Percentiles rank a stretch among this genome's conserved stretches.
phyloP scores from a whole-genome alignment of 2,888 invertebrate species.

The Cheiracanthium punctorium region DNA sequence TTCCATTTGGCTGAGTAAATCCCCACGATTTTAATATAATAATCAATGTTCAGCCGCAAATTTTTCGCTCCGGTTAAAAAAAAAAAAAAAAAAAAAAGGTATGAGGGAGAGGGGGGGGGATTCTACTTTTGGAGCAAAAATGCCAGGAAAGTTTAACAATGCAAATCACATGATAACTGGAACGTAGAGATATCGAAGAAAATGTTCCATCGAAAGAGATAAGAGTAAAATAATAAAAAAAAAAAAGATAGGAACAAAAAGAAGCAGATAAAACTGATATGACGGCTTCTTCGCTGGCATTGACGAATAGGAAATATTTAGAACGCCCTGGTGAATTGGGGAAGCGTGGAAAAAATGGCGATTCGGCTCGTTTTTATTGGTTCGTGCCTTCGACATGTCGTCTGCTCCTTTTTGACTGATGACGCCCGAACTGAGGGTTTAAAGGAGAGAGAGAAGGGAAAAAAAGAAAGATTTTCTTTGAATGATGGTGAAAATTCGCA shows the following conservation, averaged over 20 bases:
- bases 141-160: slow-evolving; percentile 15
- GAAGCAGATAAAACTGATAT: slow-evolving; percentile 51
- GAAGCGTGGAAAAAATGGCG: slow-evolving; percentile 33
- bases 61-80: not conserved
- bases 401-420: slow-evolving; percentile 66
- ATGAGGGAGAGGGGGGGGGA: not conserved
- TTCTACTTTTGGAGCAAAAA: not conserved
- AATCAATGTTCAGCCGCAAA: not conserved
- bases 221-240: not conserved
- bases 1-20: not conserved
- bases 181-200: slow-evolving; percentile 12
- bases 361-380: slow-evolving; percentile 62
- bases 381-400: slow-evolving; percentile 66
- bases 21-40: not conserved
- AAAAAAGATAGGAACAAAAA: not conserved
- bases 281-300: slow-evolving; percentile 56
- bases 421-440: slow-evolving; percentile 49
- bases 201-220: slow-evolving; percentile 29
- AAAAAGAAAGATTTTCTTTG: too few species aligned
- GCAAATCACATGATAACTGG: slow-evolving; percentile 20
- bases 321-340: slow-evolving; percentile 68
- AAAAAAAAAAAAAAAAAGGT: not conserved
- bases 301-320: slow-evolving; percentile 71
- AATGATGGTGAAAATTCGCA: slow-evolving; percentile 69
- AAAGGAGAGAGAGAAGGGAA: slow-evolving; percentile 46